Evolutionary conservation across 2,797 vertebrate genomes (phyloP).

Genomic region (Acomys russatus): DNA sequence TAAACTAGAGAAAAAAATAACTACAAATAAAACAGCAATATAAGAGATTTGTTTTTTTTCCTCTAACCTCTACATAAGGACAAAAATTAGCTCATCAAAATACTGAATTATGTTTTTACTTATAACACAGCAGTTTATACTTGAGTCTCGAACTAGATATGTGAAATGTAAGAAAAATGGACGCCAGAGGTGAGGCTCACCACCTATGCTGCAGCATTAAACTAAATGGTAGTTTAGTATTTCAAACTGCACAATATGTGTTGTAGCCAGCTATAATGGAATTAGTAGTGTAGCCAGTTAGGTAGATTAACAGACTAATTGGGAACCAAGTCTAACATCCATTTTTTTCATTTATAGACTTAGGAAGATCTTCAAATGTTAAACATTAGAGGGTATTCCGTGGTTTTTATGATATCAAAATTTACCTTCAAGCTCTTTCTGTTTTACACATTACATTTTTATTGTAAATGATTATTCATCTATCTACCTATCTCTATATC

Average conservation of each 20-base stretch:
- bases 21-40: background rate
- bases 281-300: background rate
- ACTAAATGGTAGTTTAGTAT: background rate
- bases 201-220: background rate
- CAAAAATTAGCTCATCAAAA: background rate
- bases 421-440: slow-evolving; percentile 25
- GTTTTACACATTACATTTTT: background rate
- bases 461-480: background rate
- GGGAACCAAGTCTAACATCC: background rate
- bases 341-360: background rate
- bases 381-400: background rate
- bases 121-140: fast-evolving
- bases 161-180: background rate
- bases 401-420: slow-evolving; percentile 8
- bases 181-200: background rate
- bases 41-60: slow-evolving; percentile 2
- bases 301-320: slow-evolving; percentile 1
- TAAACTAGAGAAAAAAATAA: background rate
- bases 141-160: background rate
- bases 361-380: slow-evolving; percentile 18
- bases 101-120: background rate
- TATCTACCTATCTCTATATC: background rate
- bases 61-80: background rate
- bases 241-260: background rate
- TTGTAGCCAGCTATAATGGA: background rate